Evolutionary conservation across 2,113 vertebrate species (phyloP).

Genomic region (Barnardius zonarius): DNA sequence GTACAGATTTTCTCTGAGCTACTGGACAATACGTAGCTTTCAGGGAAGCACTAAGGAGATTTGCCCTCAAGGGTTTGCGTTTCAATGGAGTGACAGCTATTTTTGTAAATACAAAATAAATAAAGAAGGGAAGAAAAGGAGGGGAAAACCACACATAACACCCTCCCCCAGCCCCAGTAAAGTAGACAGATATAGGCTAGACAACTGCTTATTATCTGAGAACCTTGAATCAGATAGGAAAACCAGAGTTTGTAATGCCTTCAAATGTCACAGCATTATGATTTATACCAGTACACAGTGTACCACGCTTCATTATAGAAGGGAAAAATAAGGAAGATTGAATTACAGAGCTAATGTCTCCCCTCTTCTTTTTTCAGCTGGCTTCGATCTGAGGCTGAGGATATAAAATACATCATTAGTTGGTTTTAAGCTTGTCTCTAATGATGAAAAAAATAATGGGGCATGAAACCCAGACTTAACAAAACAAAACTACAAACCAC

Average conservation of each 20-base stretch:
- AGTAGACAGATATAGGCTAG: conserved; percentile 27
- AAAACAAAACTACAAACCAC: conserved; percentile 75
- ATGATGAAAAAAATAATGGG: conserved; percentile 82
- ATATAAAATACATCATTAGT: conserved; percentile 77
- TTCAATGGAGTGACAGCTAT: conserved; percentile 70
- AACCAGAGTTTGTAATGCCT: conserved; percentile 63
- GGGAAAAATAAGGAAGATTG: conserved; percentile 10
- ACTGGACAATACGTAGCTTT: conserved; percentile 69
- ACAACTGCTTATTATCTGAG: conserved; percentile 63
- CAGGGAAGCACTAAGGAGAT: conserved; percentile 72
- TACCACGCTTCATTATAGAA: conserved; percentile 68
- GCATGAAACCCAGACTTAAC: conserved; percentile 69
- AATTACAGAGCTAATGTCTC: conserved; percentile 71
- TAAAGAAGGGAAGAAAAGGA: neutral
- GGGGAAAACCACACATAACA: neutral
- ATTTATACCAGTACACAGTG: conserved; percentile 66
- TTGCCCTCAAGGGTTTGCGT: conserved; percentile 71
- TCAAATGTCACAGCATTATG: conserved; percentile 67
- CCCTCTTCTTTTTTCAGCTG: conserved; percentile 29
- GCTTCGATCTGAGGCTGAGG: conserved; percentile 37
- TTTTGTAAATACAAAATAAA: conserved; percentile 60
- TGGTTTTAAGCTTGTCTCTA: conserved; percentile 79
- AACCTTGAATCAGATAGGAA: conserved; percentile 54
- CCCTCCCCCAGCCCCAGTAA: conserved; percentile 23
- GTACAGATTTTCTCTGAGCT: conserved; percentile 63